Conservation (phyloP, 2,888 invertebrate genomes). For the Pollenia griseotomentosa region DNA sequence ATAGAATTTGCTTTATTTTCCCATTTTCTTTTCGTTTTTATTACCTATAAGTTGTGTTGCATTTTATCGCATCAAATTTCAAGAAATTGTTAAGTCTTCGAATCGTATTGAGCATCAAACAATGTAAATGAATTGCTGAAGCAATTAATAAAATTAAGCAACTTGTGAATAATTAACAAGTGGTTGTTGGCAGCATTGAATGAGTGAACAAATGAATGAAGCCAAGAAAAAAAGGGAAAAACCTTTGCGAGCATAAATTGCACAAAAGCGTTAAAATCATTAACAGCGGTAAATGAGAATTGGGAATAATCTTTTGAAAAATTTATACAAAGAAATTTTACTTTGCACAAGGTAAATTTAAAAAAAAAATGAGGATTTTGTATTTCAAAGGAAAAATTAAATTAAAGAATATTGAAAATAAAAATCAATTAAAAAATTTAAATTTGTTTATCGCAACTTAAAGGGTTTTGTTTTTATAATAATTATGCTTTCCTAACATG, state of each 20-base stretch:
- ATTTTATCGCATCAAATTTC: conserved; percentile 17
- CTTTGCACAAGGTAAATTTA: no score
- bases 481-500: no score
- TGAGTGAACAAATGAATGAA: not conserved
- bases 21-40: not conserved
- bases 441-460: no score
- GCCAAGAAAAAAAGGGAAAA: not conserved
- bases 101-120: not conserved
- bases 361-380: no score
- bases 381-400: no score
- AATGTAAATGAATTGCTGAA: conserved; percentile 3
- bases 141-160: conserved; percentile 37
- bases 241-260: not conserved
- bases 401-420: no score
- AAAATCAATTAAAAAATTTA: no score
- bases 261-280: not conserved
- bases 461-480: no score
- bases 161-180: conserved; percentile 38
- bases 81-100: not conserved
- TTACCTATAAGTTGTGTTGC: not conserved
- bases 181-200: conserved; percentile 2
- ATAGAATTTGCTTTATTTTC: not conserved
- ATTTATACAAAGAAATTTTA: no score
- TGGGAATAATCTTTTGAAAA: not conserved
- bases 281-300: not conserved